Conservation (phyloP, 1,140 invertebrate genomes). For the Hormaphis cornu region DNA sequence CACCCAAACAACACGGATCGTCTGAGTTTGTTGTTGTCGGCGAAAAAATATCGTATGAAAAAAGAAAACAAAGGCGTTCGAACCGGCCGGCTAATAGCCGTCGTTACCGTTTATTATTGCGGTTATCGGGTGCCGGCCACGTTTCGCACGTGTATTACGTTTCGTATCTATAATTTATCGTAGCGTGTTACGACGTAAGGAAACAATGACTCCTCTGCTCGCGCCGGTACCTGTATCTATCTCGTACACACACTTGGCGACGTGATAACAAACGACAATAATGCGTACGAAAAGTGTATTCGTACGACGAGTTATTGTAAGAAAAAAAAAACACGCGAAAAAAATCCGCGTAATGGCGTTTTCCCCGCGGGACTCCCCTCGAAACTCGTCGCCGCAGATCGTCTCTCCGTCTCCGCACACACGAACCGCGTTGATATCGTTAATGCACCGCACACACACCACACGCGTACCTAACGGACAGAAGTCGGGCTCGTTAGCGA, state of each 20-base stretch:
- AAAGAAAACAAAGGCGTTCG: conserved; percentile 10
- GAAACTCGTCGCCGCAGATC: too few relatives aligned
- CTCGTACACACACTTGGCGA: background rate
- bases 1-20: too few relatives aligned
- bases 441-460: background rate
- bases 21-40: too few relatives aligned
- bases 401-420: too few relatives aligned
- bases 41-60: too few relatives aligned
- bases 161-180: too few relatives aligned
- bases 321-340: background rate
- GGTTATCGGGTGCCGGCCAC: background rate
- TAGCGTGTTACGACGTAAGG: too few relatives aligned
- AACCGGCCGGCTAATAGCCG: conserved; percentile 7
- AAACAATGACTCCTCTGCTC: background rate
- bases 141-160: background rate
- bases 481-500: background rate
- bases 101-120: conserved; percentile 4
- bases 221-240: background rate
- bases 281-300: background rate
- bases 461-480: too few relatives aligned
- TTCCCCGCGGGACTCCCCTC: too few relatives aligned
- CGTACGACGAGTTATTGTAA: background rate
- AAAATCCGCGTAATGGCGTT: too few relatives aligned
- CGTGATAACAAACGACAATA: too few relatives aligned
- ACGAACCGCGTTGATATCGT: background rate